Percentiles rank a stretch among this genome's conserved stretches.
Evolutionary conservation across 2,113 vertebrate species (phyloP).

Genomic region (Psilopogon haemacephalus): DNA sequence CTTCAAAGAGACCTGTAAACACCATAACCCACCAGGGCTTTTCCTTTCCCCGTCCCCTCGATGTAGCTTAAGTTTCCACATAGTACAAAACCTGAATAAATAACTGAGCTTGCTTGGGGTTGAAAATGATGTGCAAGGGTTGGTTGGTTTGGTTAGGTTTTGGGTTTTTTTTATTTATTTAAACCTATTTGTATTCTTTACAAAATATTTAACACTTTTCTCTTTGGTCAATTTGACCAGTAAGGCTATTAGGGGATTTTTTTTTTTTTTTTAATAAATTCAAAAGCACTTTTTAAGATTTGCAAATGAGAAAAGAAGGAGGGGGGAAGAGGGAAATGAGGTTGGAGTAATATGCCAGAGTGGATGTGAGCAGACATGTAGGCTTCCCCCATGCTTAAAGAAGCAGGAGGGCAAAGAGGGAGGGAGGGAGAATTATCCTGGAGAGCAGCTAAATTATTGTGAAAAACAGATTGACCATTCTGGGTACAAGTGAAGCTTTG

Average conservation of each 20-base stretch:
- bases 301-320: neutral
- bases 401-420: neutral
- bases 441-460: neutral
- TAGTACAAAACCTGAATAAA: conserved; percentile 63
- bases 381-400: neutral
- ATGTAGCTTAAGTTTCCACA: conserved; percentile 9
- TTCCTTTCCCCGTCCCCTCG: conserved; percentile 24
- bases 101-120: conserved; percentile 35
- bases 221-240: conserved; percentile 53
- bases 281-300: conserved; percentile 33
- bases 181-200: neutral
- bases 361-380: neutral
- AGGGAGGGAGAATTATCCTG: neutral
- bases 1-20: conserved; percentile 14
- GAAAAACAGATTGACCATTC: neutral
- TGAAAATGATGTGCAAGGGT: neutral
- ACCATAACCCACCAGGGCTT: neutral
- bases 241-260: conserved; percentile 34
- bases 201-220: conserved; percentile 41
- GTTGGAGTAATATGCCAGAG: neutral
- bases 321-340: neutral
- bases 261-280: no score
- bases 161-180: neutral
- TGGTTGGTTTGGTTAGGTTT: neutral
- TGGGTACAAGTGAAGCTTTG: neutral